Base-by-base conservation (phyloP, 2,797 vertebrate genomes). In the Diceros bicornis region DNA sequence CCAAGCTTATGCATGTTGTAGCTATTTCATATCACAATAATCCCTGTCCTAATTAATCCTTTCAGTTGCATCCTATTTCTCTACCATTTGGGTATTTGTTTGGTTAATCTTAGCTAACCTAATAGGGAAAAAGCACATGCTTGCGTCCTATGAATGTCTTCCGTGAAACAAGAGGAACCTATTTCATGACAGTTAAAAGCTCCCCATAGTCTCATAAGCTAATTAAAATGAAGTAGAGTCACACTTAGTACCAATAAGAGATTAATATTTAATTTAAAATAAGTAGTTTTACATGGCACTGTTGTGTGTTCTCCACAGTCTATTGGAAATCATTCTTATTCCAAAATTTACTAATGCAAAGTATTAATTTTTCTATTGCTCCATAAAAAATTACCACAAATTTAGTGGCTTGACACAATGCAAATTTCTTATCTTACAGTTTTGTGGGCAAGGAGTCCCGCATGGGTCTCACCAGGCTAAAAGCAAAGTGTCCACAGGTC, bases 241-340 rank as follows among this genome's bases (percentile, higher is more conserved):
- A 66, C 41, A 91, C 27, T 52, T 20, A 66, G 20, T 71, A 96
- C 52, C 57, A 95, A 64, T 66, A 55, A 57, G 20, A 96, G 37
- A 94, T 92, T 84, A 89, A 90, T 84, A 96, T 87, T 94, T 98
- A 89, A 89, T 96, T 95, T 89, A 52, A 96, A 79, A 57, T 68
- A 74, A 61, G 9, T 69, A 69, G 18, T 66, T 89, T 89, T 87
- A 81, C 93, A 83, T 83, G 79, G 10, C 29, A 83, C 79, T 93
- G 50, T 52, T 93, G 66, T 83, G 16, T 83, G 32, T 93, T 89
- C 89, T 82, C 92, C 17, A 50, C 10, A 79, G 64, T 72, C 37
- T 47, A n/a, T 23, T 59, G n/a, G 52, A 79, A 92, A 86, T 72
- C 8, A 72, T 84, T 87, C 79, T 92, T 94, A 83, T 81, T 55